Base-by-base conservation (phyloP, 2,888 invertebrate species). In the Rotaria sp. region DNA sequence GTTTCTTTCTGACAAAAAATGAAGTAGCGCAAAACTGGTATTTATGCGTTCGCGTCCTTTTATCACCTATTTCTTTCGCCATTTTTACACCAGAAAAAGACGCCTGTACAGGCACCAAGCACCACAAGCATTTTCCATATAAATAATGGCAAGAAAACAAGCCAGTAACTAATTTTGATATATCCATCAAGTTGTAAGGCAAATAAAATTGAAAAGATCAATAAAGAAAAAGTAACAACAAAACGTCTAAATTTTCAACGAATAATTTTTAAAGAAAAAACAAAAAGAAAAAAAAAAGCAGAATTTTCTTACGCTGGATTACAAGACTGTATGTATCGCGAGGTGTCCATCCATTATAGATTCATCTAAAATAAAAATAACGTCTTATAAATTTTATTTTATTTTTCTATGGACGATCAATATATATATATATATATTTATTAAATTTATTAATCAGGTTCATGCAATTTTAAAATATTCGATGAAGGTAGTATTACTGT, bases 71-170 rank as follows among this genome's bases (percentile, higher is more conserved):
- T 18, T 74, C 84, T 67, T 90, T 96, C 96, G 85, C 98, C 97
- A 92, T 96, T 95, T 89, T 95, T 94, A 94, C 96, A 96, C 96
- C 97, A 98, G 35, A 97, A 95, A 90, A 95, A 95, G 89, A 96
- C 95, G 85, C 98, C 98, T 87, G 96, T 93, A 84, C 94, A 93
- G 75, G 97, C 96, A 87, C 97, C 98, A 86, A 94, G 90, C 74
- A 97, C 94, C 30, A 96, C 97, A 90, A 96, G 93, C 88, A 90
- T 86, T 88, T 99, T 98, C 96, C 98, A 98, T 89, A 96, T 94
- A 97, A 97, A 99, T 90, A 99, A 94, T 85, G 99, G 98, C 38
- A 95, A 93, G 92, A 99, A 98, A 80, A 99, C 94, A 15, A 95
- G 94, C 96, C 97, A 97, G 92, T 95, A 97, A 84, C 95, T 96